Conservation (phyloP, 1,140 invertebrate genomes). For the Procambarus clarkii region DNA sequence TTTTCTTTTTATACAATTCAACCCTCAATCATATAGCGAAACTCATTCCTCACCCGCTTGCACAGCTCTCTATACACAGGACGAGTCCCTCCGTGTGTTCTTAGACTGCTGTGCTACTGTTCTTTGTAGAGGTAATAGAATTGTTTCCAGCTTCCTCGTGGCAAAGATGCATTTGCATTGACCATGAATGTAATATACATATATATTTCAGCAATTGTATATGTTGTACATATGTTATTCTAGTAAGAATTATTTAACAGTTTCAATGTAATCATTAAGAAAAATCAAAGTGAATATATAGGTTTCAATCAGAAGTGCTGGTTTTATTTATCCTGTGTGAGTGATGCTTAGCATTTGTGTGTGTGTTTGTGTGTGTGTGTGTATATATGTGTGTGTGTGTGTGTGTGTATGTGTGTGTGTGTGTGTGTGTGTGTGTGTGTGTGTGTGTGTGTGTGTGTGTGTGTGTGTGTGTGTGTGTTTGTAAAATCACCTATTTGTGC, state of each 20-base stretch:
- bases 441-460: too few relatives aligned
- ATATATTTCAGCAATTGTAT: slow-evolving; percentile 49
- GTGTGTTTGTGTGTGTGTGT: not conserved
- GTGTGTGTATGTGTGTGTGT: not conserved
- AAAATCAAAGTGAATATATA: slow-evolving; percentile 55
- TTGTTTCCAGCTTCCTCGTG: not conserved
- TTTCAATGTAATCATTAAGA: slow-evolving; percentile 44
- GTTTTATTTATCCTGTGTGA: slow-evolving; percentile 2
- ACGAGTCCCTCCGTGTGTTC: not conserved
- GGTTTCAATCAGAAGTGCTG: slow-evolving; percentile 7
- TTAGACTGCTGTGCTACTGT: not conserved
- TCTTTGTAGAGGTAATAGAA: not conserved
- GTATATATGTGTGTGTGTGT: not conserved
- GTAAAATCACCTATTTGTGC: too few relatives aligned
- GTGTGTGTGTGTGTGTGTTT: too few relatives aligned
- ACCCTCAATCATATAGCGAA: not conserved
- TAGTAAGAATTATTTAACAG: slow-evolving; percentile 30
- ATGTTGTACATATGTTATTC: slow-evolving; percentile 51
- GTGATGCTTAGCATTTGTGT: not conserved
- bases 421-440: too few relatives aligned
- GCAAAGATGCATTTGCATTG: not conserved
- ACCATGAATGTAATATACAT: not conserved
- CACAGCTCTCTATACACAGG: not conserved
- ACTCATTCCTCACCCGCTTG: not conserved
- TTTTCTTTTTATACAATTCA: not conserved